Evolutionary conservation across 2,888 invertebrate species (phyloP).

Genomic region (Orthosia incerta): DNA sequence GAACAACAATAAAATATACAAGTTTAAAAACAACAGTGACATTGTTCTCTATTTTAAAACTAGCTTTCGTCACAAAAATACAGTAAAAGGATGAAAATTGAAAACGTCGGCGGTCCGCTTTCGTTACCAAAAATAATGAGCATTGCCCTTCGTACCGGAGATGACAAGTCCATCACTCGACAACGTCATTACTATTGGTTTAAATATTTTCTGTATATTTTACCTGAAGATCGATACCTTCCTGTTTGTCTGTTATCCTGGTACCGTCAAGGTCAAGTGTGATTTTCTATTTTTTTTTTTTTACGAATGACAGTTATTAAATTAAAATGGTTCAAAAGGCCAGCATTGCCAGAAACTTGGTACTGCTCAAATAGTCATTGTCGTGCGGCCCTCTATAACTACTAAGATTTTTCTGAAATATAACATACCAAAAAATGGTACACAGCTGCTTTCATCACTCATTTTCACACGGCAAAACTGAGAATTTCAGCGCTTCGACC

Average conservation of each 20-base stretch:
- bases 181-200: slow-evolving; percentile 39
- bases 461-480: slow-evolving; percentile 21
- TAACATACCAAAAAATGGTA: slow-evolving; percentile 15
- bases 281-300: not conserved
- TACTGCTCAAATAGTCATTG: too few relatives aligned
- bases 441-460: slow-evolving; percentile 13
- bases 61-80: not conserved
- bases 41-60: slow-evolving; percentile 9
- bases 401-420: not conserved
- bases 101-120: slow-evolving; percentile 14
- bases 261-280: slow-evolving; percentile 17
- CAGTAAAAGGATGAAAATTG: slow-evolving; percentile 16
- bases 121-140: slow-evolving; percentile 53
- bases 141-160: slow-evolving; percentile 31
- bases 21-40: not conserved
- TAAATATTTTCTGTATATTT: slow-evolving; percentile 21
- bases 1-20: too few relatives aligned
- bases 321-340: not conserved
- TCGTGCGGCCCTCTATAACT: too few relatives aligned
- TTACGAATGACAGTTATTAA: not conserved
- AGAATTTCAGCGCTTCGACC: slow-evolving; percentile 20
- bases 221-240: slow-evolving; percentile 5
- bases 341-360: too few relatives aligned
- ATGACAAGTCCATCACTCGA: slow-evolving; percentile 38
- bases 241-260: not conserved